Conservation (phyloP, 2,888 invertebrate genomes). For the Oligia latruncula region DNA sequence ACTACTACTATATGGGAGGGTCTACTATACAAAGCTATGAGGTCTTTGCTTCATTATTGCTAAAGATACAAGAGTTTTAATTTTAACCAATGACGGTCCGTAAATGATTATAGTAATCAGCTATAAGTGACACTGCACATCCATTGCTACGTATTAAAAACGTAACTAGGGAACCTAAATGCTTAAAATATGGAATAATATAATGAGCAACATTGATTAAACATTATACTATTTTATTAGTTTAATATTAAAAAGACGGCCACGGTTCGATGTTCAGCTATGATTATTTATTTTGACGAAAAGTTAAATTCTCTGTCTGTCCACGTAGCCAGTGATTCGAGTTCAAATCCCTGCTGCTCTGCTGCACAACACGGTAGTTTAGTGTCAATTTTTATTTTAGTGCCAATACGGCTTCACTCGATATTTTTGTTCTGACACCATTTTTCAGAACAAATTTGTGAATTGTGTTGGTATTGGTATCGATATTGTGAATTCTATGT, state of each 20-base stretch:
- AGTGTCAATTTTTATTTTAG: constrained; percentile 52
- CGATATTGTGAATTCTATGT: constrained; percentile 14
- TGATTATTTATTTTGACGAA: background rate
- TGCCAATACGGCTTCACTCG: constrained; percentile 25
- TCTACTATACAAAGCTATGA: too few species aligned
- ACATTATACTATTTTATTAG: background rate
- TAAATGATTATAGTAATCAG: background rate
- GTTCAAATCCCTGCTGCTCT: constrained; percentile 17
- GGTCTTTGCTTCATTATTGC: background rate
- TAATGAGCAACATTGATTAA: background rate
- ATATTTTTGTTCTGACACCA: constrained; percentile 35
- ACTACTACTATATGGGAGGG: too few species aligned
- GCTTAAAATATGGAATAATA: background rate
- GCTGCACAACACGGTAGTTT: constrained; percentile 28
- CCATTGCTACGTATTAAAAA: background rate
- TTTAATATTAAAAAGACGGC: background rate
- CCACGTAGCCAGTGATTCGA: background rate
- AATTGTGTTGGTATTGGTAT: constrained; percentile 23
- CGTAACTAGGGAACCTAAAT: background rate
- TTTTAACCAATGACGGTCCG: background rate
- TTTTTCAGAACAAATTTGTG: constrained; percentile 43
- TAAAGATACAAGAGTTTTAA: background rate
- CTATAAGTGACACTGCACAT: background rate
- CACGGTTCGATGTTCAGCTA: background rate
- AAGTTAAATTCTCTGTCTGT: background rate